Conservation (phyloP, 2,797 vertebrate genomes). For the Chloroceryle inda region DNA sequence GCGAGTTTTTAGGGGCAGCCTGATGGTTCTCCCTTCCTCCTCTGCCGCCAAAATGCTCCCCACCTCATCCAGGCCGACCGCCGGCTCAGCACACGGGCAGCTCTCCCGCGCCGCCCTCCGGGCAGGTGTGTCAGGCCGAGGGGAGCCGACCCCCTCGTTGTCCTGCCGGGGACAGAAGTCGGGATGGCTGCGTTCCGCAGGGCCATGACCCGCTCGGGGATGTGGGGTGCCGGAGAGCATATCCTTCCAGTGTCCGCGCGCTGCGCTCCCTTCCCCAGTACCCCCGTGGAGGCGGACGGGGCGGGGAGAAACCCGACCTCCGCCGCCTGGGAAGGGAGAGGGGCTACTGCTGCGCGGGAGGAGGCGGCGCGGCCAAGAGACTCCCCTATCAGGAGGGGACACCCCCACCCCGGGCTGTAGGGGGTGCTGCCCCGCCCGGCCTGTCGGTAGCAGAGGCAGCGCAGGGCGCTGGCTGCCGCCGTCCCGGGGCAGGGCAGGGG, state of each 20-base stretch:
- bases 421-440: not conserved
- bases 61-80: not conserved
- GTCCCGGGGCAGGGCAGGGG: not conserved
- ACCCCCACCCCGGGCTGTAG: not conserved
- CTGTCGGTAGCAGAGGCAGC: not conserved
- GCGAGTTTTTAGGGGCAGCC: not conserved
- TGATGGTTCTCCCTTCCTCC: rapidly evolving
- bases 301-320: constrained; percentile 51
- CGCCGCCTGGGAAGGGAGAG: not conserved
- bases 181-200: not conserved
- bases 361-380: not conserved
- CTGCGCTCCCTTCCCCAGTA: not conserved
- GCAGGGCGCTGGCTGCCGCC: not conserved
- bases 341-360: not conserved
- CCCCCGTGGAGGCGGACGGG: not conserved
- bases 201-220: not conserved
- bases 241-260: no score
- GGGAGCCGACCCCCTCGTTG: rapidly evolving
- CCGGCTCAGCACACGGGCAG: not conserved
- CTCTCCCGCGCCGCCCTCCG: not conserved
- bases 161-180: rapidly evolving
- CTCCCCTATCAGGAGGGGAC: not conserved
- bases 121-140: not conserved
- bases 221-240: rapidly evolving
- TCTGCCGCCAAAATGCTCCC: not conserved